A percentile compares a stretch with the other conserved stretches of the same genome.
Conservation (phyloP, 2,113 vertebrate species). For the Alligator sinensis region DNA sequence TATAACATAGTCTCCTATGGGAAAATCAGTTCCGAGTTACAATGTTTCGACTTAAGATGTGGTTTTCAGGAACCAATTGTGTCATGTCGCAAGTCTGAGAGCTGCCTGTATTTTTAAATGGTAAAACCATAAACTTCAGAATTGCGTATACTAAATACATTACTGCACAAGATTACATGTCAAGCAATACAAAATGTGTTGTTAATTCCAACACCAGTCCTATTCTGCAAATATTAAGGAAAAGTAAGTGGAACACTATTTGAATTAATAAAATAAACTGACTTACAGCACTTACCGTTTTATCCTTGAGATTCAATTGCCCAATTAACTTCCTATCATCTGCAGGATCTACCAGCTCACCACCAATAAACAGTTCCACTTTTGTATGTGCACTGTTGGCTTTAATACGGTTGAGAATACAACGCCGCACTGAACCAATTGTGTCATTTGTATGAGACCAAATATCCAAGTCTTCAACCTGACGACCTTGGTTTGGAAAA, state of each 20-base stretch:
- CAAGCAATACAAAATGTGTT: no score
- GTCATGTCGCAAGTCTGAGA: no score
- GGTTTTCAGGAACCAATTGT: no score
- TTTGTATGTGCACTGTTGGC: conserved; percentile 97
- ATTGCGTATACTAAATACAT: background rate
- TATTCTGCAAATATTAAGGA: no score
- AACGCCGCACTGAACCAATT: conserved; percentile 96
- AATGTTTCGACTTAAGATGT: no score
- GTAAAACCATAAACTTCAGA: background rate
- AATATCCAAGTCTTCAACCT: conserved; percentile 97
- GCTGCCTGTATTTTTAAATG: background rate
- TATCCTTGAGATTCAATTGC: conserved; percentile 98
- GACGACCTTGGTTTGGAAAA: conserved; percentile 98
- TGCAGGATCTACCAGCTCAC: conserved; percentile 97
- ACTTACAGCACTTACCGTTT: conserved; percentile 86
- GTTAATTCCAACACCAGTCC: no score
- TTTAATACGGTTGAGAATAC: conserved; percentile 96
- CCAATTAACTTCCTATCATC: conserved; percentile 98
- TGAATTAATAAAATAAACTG: background rate
- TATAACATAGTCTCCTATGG: no score
- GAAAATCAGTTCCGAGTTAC: no score
- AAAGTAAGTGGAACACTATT: background rate
- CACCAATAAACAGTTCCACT: conserved; percentile 96
- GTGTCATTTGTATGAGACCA: conserved; percentile 99
- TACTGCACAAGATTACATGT: no score